These are phyloP conservation scores for Myrmophylax atrothorax DNA, from an alignment of 2,113 vertebrate genomes.

Conservation along the genomic window DNA sequence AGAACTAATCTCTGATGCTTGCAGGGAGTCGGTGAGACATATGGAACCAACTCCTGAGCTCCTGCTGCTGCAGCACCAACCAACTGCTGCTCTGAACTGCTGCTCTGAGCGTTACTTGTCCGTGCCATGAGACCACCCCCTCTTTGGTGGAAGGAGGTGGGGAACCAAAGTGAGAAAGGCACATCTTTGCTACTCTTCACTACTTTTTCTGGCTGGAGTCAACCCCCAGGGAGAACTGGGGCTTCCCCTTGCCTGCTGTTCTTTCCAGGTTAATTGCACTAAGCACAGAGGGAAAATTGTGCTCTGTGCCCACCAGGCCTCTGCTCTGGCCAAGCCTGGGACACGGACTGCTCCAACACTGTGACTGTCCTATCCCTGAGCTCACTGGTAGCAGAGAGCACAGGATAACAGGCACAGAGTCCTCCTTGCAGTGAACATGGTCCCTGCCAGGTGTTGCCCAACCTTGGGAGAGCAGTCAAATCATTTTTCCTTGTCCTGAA, in stretches of 20 bases:
- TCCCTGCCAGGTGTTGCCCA: not conserved
- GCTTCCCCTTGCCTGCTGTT: not conserved
- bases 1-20: not conserved
- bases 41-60: conserved; percentile 30
- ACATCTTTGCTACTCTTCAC: not conserved
- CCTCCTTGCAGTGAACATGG: not conserved
- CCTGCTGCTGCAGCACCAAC: not conserved
- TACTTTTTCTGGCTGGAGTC: not conserved
- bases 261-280: conserved; percentile 4
- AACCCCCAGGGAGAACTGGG: not conserved
- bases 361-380: not conserved
- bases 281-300: not conserved
- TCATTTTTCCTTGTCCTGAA: not conserved
- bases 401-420: not conserved
- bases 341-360: not conserved
- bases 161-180: not conserved
- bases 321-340: not conserved
- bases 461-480: not conserved
- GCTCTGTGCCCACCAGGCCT: not conserved
- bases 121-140: not conserved
- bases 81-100: not conserved
- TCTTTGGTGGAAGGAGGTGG: not conserved
- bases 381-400: not conserved
- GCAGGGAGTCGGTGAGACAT: conserved; percentile 45
- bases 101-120: not conserved